These are phyloP conservation scores for Liparis tanakae DNA, from an alignment of 2,797 vertebrate genomes.

Conservation along the genomic window DNA sequence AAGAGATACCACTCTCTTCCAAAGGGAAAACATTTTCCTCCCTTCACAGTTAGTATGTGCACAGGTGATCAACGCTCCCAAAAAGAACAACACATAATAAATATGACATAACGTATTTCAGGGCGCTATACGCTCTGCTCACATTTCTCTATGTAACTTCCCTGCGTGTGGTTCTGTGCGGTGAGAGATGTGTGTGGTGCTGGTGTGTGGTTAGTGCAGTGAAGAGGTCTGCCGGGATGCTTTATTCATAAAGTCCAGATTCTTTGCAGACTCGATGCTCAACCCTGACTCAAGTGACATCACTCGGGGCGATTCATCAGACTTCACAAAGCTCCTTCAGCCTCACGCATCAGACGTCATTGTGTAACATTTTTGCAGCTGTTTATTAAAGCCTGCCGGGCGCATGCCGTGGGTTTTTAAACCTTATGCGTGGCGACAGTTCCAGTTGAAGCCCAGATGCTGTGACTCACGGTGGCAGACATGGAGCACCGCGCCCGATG, in stretches of 20 bases:
- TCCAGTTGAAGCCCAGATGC: not conserved
- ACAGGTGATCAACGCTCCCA: no score
- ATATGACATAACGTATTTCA: not conserved
- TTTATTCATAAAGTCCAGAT: not conserved
- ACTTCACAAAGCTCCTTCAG: not conserved
- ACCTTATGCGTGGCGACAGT: not conserved
- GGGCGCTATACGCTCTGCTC: not conserved
- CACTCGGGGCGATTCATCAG: not conserved
- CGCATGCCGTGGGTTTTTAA: not conserved
- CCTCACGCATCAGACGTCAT: not conserved
- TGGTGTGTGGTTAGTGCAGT: not conserved
- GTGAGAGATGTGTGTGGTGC: not conserved
- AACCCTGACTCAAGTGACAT: not conserved
- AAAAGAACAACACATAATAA: not conserved
- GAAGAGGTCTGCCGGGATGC: not conserved
- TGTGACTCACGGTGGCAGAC: slow-evolving; percentile 9
- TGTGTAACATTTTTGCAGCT: not conserved
- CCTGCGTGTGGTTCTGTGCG: not conserved
- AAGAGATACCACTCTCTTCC: no score
- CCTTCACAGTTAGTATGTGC: no score
- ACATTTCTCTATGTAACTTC: not conserved
- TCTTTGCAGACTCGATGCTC: not conserved
- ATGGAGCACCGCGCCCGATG: slow-evolving; percentile 11
- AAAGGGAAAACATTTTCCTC: no score
- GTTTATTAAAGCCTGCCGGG: not conserved